Percentiles rank a stretch among this genome's conserved stretches.
Conservation (phyloP, 2,113 vertebrate genomes). For the Periophthalmodon schlosseri region DNA sequence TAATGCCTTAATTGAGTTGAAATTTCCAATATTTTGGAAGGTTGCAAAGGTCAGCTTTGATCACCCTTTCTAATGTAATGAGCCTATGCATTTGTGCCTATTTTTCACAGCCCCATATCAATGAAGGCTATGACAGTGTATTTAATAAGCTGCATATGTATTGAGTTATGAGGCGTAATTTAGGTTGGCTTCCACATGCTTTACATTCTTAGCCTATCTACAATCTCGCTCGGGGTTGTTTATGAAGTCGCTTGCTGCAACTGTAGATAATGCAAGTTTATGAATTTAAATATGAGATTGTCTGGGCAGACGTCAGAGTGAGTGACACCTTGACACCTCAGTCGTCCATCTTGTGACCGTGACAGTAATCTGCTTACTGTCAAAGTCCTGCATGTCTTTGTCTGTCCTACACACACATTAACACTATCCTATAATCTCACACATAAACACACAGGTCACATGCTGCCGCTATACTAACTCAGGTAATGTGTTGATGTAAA, state of each 20-base stretch:
- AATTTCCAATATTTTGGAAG: background rate
- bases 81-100: background rate
- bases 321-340: constrained; percentile 54
- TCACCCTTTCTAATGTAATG: background rate
- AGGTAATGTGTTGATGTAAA: background rate
- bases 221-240: background rate
- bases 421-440: constrained; percentile 36
- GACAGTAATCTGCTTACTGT: constrained; percentile 59
- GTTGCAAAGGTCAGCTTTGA: background rate
- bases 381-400: constrained; percentile 29
- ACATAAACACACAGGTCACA: background rate
- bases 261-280: constrained; percentile 24
- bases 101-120: background rate
- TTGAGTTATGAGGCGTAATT: background rate
- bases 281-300: constrained; percentile 7
- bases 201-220: background rate
- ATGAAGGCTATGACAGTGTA: background rate
- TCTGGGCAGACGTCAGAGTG: constrained; percentile 23
- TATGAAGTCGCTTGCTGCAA: background rate
- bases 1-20: background rate
- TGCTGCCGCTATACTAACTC: constrained; percentile 19
- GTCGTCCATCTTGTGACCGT: constrained; percentile 44
- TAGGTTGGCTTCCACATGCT: background rate
- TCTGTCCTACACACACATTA: constrained; percentile 19
- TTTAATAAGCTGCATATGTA: constrained; percentile 1